Evolutionary conservation across 2,888 invertebrate genomes (phyloP), one percentile per base, ranked within the genome.

Genomic region (Acrobasis repandana): DNA sequence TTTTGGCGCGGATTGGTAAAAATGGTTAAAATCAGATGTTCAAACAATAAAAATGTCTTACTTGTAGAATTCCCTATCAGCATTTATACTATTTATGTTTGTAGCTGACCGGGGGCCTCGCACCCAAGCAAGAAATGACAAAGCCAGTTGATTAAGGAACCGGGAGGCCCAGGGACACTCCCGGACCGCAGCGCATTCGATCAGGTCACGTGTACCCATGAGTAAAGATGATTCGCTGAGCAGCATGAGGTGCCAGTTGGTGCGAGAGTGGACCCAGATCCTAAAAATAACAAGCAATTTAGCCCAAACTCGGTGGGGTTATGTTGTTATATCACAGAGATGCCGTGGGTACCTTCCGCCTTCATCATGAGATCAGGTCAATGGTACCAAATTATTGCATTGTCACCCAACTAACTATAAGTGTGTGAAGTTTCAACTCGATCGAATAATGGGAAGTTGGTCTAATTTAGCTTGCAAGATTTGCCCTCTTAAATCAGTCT

Each of bases 111-210:
- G 80, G 56, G 65, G 75, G 0, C 75, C 56, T 51, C 79, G 76
- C 1, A 83, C 74, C 86, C 90, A 90, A 59, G 73, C 83, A 3
- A 63, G 65, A 61, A 91, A 90, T 0, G 87, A 72, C 0, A 61
- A n/a, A 3, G 86, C 80, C 2, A 92, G 70, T 52, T 72, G 73
- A 0, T 65, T 67, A 0, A 92, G 80, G 54, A 86, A 91, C 16
- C 64, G 77, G 4, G 81, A 67, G 0, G 79, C 80, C 92, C 92
- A 92, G 0, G 86, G 80, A 54, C 91, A 88, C 36, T 90, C 89
- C 0, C 61, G 70, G 0, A 79, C 74, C 0, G 90, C 83, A 1
- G 88, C 88, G 2, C 73, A 68, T 58, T 75, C 76, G 16, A 90
- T 74, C 6, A 80, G n/a, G 36, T 90, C 87, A n/a, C 83, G 76